Evolutionary conservation across 2,888 invertebrate species (phyloP).

Genomic region (Chloroclystis v-ata): DNA sequence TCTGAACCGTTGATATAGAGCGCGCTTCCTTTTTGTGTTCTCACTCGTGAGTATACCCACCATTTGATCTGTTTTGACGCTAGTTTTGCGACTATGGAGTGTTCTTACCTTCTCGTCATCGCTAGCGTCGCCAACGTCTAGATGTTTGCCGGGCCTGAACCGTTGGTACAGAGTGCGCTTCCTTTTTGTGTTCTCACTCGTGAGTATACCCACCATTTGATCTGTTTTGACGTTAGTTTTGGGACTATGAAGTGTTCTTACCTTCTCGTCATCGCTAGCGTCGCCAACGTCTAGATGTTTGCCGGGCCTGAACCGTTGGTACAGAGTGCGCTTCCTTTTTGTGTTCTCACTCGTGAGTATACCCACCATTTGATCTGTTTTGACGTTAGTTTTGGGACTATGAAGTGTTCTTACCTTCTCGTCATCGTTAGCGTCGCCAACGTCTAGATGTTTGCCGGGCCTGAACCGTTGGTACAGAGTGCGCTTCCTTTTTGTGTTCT

Average conservation of each 20-base stretch:
- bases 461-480: too few relatives aligned
- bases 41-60: too few relatives aligned
- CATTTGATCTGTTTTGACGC: too few relatives aligned
- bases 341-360: too few relatives aligned
- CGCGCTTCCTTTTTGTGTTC: too few relatives aligned
- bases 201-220: background rate
- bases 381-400: too few relatives aligned
- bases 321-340: too few relatives aligned
- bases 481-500: background rate
- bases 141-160: background rate
- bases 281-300: background rate
- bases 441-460: background rate
- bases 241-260: too few relatives aligned
- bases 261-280: background rate
- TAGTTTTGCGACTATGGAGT: too few relatives aligned
- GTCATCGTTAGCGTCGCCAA: background rate
- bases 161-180: too few relatives aligned
- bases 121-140: background rate
- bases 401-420: background rate
- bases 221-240: too few relatives aligned
- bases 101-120: background rate
- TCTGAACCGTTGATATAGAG: background rate
- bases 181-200: background rate
- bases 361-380: too few relatives aligned
- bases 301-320: background rate